These are phyloP conservation scores for Nothobranchius kuhntae DNA, from an alignment of 2,113 vertebrate genomes.

Conservation along the genomic window DNA sequence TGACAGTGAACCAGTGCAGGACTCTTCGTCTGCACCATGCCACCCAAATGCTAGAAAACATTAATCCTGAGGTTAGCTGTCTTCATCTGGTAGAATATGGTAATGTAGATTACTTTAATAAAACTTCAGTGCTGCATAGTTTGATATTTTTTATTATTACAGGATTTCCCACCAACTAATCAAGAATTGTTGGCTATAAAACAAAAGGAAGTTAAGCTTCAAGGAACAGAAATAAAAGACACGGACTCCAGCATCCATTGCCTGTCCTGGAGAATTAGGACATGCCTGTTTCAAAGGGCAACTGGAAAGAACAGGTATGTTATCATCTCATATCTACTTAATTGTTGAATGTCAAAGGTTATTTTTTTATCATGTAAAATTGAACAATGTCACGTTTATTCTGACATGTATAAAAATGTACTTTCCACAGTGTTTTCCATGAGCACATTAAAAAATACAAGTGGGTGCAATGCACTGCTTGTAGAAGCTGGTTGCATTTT, in stretches of 20 bases:
- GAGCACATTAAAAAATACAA: too few species aligned
- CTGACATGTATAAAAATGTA: too few species aligned
- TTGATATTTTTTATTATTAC: neutral
- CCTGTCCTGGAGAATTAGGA: neutral
- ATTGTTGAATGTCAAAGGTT: too few species aligned
- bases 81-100: neutral
- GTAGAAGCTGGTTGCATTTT: too few species aligned
- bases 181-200: neutral
- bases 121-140: neutral
- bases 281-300: too few species aligned
- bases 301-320: too few species aligned
- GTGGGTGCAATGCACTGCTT: too few species aligned
- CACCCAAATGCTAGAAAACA: neutral
- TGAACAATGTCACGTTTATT: too few species aligned
- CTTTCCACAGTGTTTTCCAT: too few species aligned
- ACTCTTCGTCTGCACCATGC: conserved; percentile 7
- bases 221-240: neutral
- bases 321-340: too few species aligned
- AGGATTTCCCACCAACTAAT: neutral
- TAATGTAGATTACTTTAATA: neutral
- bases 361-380: too few species aligned
- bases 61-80: conserved; percentile 1
- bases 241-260: neutral
- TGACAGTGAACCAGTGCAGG: conserved; percentile 13
- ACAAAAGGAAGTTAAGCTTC: neutral